Evolutionary conservation across 2,113 vertebrate genomes (phyloP).

Genomic region (Psephotus haematonotus): DNA sequence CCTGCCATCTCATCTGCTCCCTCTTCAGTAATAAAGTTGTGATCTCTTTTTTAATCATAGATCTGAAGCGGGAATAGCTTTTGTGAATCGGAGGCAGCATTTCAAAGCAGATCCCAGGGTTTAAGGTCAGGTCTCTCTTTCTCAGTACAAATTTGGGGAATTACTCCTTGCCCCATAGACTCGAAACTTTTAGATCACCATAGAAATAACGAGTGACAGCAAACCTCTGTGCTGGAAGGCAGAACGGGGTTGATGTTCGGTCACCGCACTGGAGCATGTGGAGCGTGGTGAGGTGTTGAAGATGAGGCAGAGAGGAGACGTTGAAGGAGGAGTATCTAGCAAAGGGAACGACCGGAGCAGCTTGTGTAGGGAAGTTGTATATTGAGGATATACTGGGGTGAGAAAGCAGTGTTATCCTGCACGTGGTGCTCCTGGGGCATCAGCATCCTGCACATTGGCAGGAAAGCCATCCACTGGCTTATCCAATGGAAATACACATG

Average conservation of each 20-base stretch:
- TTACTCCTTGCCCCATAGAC: not conserved
- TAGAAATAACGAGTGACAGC: not conserved
- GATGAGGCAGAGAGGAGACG: not conserved
- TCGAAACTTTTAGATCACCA: not conserved
- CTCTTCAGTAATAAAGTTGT: constrained; percentile 70
- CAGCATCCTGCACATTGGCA: not conserved
- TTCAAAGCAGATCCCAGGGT: not conserved
- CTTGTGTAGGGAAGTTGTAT: no score
- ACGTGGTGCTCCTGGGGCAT: not conserved
- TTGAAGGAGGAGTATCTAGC: rapidly evolving
- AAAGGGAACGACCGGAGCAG: rapidly evolving
- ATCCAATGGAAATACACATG: not conserved
- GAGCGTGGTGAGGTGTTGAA: not conserved
- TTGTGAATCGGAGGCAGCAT: not conserved
- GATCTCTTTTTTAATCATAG: constrained; percentile 59
- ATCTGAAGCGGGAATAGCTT: not conserved
- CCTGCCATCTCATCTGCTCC: constrained; percentile 64
- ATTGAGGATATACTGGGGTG: rapidly evolving
- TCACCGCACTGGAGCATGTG: rapidly evolving
- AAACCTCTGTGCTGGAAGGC: not conserved
- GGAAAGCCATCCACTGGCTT: not conserved
- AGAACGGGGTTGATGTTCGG: not conserved
- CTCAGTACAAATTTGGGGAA: not conserved
- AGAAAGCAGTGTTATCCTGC: not conserved
- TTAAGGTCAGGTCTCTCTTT: constrained; percentile 43